These are phyloP conservation scores for Agapornis canus DNA, from an alignment of 2,797 vertebrate species.

Conservation along the genomic window DNA sequence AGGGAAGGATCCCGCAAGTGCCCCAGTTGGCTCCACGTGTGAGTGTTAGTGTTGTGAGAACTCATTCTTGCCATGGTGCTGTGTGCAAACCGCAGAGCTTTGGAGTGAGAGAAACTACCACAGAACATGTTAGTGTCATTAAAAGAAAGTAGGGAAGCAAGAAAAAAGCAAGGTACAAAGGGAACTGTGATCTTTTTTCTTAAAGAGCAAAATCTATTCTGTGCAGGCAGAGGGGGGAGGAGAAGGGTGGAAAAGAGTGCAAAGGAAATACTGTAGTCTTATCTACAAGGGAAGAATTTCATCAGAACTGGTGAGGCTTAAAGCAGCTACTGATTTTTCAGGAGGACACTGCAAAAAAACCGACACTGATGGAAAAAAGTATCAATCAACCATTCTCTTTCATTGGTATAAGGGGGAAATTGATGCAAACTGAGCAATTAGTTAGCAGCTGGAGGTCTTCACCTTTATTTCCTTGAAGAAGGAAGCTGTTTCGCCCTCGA, in stretches of 20 bases:
- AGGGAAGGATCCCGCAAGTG: neutral
- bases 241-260: neutral
- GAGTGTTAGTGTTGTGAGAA: slow-evolving; percentile 19
- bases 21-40: rapidly evolving
- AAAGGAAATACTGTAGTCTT: slow-evolving; percentile 18
- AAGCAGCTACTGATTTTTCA: slow-evolving; percentile 67
- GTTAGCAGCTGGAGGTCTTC: slow-evolving; percentile 83
- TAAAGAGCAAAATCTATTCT: neutral
- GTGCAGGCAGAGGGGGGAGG: neutral
- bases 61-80: neutral
- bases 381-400: slow-evolving; percentile 35
- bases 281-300: neutral
- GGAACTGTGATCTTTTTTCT: neutral
- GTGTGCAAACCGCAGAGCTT: slow-evolving; percentile 35
- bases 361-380: slow-evolving; percentile 8
- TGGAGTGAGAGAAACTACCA: slow-evolving; percentile 19
- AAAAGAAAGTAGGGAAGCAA: neutral
- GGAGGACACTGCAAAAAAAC: slow-evolving; percentile 55
- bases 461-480: slow-evolving; percentile 99
- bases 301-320: slow-evolving; percentile 16
- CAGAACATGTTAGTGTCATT: slow-evolving; percentile 23
- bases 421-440: slow-evolving; percentile 69
- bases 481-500: slow-evolving; percentile 97
- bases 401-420: slow-evolving; percentile 30
- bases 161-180: neutral